A percentile compares a stretch with the other conserved stretches of the same genome.
Conservation (phyloP, 2,113 vertebrate genomes). For the Takifugu flavidus region DNA sequence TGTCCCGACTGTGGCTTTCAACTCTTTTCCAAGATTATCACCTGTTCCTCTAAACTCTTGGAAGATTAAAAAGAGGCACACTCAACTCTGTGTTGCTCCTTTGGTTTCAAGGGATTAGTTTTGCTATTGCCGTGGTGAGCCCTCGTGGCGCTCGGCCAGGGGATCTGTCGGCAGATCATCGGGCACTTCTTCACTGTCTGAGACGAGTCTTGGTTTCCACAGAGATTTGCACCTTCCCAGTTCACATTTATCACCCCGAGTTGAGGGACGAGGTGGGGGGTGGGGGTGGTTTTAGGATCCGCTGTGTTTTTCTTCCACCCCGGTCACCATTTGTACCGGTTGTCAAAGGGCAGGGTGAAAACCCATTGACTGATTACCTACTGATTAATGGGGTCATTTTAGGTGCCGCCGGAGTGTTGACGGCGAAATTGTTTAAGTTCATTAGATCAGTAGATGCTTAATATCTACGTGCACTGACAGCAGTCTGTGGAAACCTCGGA, state of each 20-base stretch:
- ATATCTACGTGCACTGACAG: too few relatives aligned
- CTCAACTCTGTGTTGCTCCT: background rate
- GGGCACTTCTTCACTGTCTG: constrained; percentile 29
- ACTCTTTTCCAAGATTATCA: constrained; percentile 9
- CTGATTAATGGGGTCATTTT: too few relatives aligned
- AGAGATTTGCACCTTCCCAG: constrained; percentile 39
- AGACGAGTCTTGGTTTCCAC: constrained; percentile 22
- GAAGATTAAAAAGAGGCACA: background rate
- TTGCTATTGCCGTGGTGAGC: constrained; percentile 36
- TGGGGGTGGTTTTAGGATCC: background rate
- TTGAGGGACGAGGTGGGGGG: constrained; percentile 3
- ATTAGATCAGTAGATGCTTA: too few relatives aligned
- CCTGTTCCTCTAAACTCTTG: constrained; percentile 11
- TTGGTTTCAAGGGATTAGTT: constrained; percentile 40
- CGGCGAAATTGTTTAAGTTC: too few relatives aligned
- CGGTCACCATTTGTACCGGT: too few relatives aligned
- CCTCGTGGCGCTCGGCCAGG: constrained; percentile 31
- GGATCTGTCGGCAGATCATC: constrained; percentile 39
- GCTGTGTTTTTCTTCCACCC: background rate
- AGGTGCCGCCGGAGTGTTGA: too few relatives aligned
- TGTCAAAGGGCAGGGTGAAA: too few relatives aligned
- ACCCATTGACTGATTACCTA: too few relatives aligned
- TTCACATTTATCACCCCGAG: constrained; percentile 31
- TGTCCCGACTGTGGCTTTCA: background rate
- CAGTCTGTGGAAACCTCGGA: too few relatives aligned